These are phyloP conservation scores for Psittacula cyanocephala DNA, from an alignment of 2,113 vertebrate species.

Conservation along the genomic window DNA sequence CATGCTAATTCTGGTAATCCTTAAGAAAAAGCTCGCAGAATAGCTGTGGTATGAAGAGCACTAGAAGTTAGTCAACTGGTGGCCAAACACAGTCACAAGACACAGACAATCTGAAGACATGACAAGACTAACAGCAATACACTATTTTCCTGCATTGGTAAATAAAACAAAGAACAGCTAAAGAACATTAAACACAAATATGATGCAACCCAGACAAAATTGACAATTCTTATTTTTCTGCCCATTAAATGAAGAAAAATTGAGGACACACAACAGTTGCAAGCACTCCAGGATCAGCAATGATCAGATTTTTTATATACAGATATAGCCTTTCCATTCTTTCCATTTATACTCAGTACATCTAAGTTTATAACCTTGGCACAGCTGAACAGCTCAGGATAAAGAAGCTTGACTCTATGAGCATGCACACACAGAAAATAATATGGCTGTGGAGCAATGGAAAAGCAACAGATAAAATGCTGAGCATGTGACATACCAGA, in stretches of 20 bases:
- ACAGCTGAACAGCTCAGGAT: not conserved
- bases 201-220: not conserved
- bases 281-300: not conserved
- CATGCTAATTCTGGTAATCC: not conserved
- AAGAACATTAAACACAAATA: not conserved
- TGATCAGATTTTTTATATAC: not conserved
- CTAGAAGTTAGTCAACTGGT: not conserved
- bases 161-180: not conserved
- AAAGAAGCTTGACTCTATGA: rapidly evolving
- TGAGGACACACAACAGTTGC: not conserved
- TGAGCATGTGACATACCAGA: not conserved
- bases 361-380: not conserved
- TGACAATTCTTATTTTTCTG: not conserved
- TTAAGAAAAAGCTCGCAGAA: not conserved
- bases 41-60: not conserved
- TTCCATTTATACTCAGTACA: not conserved
- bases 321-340: not conserved
- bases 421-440: not conserved
- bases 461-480: not conserved
- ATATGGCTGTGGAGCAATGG: not conserved
- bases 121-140: not conserved
- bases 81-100: not conserved
- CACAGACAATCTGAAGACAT: not conserved
- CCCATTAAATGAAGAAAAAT: not conserved
- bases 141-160: not conserved